Evolutionary conservation across 2,888 invertebrate genomes (phyloP).

Genomic region (Napeogenes sylphis): DNA sequence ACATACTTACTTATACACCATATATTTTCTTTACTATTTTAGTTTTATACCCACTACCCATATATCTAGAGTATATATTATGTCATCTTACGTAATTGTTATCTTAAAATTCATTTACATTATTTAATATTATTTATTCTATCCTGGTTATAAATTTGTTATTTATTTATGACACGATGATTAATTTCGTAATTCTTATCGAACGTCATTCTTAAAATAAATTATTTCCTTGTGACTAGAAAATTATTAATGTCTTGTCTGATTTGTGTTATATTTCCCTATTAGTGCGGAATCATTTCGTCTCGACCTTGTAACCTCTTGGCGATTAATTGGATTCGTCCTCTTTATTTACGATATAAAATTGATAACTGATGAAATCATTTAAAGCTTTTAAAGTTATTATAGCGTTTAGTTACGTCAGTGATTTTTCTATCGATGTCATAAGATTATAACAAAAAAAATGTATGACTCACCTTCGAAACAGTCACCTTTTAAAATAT

Average conservation of each 20-base stretch:
- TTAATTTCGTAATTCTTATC: no score
- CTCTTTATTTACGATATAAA: slow-evolving; percentile 12
- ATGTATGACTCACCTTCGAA: not conserved
- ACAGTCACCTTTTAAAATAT: not conserved
- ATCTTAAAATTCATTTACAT: no score
- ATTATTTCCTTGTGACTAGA: no score
- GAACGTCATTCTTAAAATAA: no score
- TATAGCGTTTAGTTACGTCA: slow-evolving; percentile 9
- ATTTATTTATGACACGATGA: no score
- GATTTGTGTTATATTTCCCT: slow-evolving; percentile 3
- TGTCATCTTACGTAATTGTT: no score
- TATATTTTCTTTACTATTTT: not conserved
- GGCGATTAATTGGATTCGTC: slow-evolving; percentile 17
- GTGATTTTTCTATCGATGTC: slow-evolving; percentile 17
- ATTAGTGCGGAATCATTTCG: slow-evolving; percentile 8
- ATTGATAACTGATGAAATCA: slow-evolving; percentile 11
- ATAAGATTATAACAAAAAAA: slow-evolving; percentile 10
- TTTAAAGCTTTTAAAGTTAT: slow-evolving; percentile 8
- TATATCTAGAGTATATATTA: no score
- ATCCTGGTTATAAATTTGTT: no score
- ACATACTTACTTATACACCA: not conserved
- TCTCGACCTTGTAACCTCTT: slow-evolving; percentile 22
- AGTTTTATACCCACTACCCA: no score
- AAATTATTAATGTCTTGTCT: no score
- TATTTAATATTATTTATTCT: no score